phyloP scores from a whole-genome alignment of 2,888 invertebrate genomes.

The Tenodera sinensis region DNA sequence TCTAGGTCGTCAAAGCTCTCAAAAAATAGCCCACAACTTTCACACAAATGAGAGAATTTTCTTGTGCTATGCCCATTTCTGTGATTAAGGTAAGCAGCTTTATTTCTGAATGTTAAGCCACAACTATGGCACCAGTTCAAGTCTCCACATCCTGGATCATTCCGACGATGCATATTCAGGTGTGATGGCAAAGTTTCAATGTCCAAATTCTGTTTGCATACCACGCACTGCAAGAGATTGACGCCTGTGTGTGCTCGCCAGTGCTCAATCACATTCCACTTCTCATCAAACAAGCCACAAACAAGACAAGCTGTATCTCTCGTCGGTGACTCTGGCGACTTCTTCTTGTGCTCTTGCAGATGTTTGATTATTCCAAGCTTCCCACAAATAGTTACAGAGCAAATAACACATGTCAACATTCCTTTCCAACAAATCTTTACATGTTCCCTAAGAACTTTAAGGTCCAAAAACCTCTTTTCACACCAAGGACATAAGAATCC shows the following conservation, averaged over 20 bases:
- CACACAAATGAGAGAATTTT: not conserved
- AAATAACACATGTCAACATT: not conserved
- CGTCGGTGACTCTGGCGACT: not conserved
- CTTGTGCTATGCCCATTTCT: not conserved
- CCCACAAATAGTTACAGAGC: not conserved
- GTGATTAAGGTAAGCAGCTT: not conserved
- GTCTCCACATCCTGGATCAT: not conserved
- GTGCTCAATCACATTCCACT: not conserved
- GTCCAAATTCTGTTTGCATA: not conserved
- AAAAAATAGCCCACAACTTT: not conserved
- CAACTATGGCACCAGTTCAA: not conserved
- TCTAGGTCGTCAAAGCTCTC: not conserved
- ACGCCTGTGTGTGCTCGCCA: not conserved
- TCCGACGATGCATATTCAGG: not conserved
- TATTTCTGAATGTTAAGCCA: not conserved
- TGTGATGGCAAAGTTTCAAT: accelerated
- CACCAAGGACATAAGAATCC: not conserved
- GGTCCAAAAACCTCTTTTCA: not conserved
- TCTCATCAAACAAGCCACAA: not conserved
- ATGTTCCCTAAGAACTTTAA: not conserved
- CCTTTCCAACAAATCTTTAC: not conserved
- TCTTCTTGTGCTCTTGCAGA: not conserved
- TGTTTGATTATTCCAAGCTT: not conserved
- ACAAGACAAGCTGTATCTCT: not conserved
- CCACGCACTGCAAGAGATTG: not conserved